Base-by-base conservation (phyloP, 2,888 invertebrate species). In the Cheilosia vulpina region DNA sequence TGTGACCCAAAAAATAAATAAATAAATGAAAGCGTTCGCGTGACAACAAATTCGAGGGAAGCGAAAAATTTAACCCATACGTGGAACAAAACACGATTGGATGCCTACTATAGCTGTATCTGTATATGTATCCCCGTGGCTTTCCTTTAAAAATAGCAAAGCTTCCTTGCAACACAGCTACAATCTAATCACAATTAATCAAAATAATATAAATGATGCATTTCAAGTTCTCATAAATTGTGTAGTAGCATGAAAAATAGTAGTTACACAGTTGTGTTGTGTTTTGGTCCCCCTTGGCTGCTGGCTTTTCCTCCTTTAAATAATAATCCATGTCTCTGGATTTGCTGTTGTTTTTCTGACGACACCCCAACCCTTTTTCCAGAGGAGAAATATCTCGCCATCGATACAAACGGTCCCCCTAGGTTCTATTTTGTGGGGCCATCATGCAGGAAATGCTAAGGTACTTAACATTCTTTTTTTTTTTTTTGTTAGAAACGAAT, bases 131-230 rank as follows among this genome's bases (percentile, higher is more conserved):
- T 6, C 45, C 11, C 24, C 21, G 34, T 45, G 38, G 13, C 13
- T 38, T 38, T 38, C 69, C 43, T 53, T 45, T 60, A 75, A 80
- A 84, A 84, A 84, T 84, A 84, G 69, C 47, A n/a, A 38, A 38
- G 50, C 69, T 77, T 69, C 63, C 41, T 31, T 62, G 15, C 65
- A 24, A 41, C 38, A 5, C 21, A 31, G 41, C 75, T 65, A 76
- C 76, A 76, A 80, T 85, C 76, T 71, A 77, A 81, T 81, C 85
- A 81, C 76, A 85, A 85, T 81, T 68, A 85, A 85, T 85, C 85
- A 81, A 81, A 85, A 85, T 81, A 81, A 72, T 66, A 76, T 80
- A 85, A 85, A 85, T 76, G 62, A 76, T 81, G 76, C 76, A 75
- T 84, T 84, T 65, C 66, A 84, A 84, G 73, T 68, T 72, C 66